phyloP scores from a whole-genome alignment of 2,888 invertebrate species.

The Eumerus sabulonum region DNA sequence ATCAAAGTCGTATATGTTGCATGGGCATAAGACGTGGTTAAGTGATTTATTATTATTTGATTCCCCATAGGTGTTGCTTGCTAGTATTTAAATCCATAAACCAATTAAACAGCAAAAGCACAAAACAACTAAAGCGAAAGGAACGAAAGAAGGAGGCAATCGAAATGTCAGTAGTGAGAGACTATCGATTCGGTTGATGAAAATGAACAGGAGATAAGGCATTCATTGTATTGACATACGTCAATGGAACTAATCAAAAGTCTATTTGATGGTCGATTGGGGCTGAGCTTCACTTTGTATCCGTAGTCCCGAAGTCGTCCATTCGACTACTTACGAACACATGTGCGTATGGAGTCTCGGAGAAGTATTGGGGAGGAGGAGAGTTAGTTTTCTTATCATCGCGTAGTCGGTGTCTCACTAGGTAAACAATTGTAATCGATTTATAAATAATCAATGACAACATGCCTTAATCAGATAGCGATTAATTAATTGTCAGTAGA shows the following conservation, averaged over 20 bases:
- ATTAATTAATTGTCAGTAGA: slow-evolving; percentile 37
- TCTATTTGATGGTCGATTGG: slow-evolving; percentile 14
- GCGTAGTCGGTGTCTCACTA: not conserved
- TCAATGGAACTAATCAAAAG: slow-evolving; percentile 45
- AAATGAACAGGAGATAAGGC: slow-evolving; percentile 43
- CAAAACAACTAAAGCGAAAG: not conserved
- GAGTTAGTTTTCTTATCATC: not conserved
- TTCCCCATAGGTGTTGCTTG: not conserved
- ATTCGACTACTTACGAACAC: too few species aligned
- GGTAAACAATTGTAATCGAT: slow-evolving; percentile 43
- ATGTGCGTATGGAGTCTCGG: too few species aligned
- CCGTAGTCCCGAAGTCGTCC: not conserved
- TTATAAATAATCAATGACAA: slow-evolving; percentile 58
- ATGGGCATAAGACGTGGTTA: too few species aligned
- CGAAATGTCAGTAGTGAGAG: slow-evolving; percentile 34
- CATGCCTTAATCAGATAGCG: slow-evolving; percentile 41
- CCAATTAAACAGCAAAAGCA: slow-evolving; percentile 8
- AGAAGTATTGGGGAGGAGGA: too few species aligned
- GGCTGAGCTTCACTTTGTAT: not conserved
- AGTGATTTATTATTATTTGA: slow-evolving; percentile 15
- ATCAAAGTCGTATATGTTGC: too few species aligned
- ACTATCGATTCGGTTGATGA: slow-evolving; percentile 37
- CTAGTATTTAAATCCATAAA: slow-evolving; percentile 30
- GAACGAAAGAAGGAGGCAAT: slow-evolving; percentile 18
- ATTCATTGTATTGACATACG: slow-evolving; percentile 46